Percentiles rank a stretch among this genome's conserved stretches.
Conservation (phyloP, 2,797 vertebrate species). For the Hipposideros larvatus region DNA sequence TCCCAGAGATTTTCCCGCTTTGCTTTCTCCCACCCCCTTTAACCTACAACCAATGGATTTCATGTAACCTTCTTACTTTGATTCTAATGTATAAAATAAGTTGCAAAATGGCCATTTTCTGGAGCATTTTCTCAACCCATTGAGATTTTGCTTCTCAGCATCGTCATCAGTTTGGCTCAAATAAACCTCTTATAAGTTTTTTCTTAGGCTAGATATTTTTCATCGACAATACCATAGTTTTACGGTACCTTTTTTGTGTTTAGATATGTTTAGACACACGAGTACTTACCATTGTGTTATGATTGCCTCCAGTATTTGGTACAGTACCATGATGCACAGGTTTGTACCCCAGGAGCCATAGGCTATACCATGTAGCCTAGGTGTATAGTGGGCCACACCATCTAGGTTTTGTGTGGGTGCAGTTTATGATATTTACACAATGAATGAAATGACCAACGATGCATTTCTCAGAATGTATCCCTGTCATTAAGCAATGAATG, state of each 20-base stretch:
- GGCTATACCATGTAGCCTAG: not conserved
- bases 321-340: not conserved
- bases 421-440: not conserved
- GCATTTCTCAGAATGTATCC: not conserved
- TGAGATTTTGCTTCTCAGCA: too few species aligned
- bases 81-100: too few species aligned
- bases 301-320: not conserved
- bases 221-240: not conserved
- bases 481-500: not conserved
- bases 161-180: too few species aligned
- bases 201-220: too few species aligned
- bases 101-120: too few species aligned
- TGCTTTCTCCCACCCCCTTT: too few species aligned
- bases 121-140: too few species aligned
- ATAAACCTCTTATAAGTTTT: too few species aligned
- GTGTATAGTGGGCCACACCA: not conserved
- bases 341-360: not conserved
- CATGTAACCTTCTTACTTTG: too few species aligned
- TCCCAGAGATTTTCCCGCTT: too few species aligned
- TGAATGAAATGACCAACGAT: not conserved
- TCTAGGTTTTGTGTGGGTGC: not conserved
- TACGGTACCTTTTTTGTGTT: not conserved
- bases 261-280: not conserved
- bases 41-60: too few species aligned
- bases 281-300: not conserved